Evolutionary conservation across 2,113 vertebrate species (phyloP), one percentile per base, ranked within the genome.

Genomic region (Anoura caudifer): DNA sequence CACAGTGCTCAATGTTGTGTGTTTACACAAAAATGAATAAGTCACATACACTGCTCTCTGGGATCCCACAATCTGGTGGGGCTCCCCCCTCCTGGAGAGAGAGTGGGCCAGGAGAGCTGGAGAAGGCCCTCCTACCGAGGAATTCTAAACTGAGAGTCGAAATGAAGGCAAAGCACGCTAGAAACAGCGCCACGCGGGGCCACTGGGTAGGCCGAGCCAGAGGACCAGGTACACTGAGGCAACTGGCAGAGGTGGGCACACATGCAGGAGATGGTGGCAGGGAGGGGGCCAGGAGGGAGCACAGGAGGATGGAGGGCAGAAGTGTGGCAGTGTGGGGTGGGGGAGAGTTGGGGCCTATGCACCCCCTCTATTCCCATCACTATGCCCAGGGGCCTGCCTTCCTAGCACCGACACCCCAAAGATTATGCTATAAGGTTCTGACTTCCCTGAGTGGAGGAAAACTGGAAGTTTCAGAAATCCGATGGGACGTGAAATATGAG

Each of bases 291-390:
- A 13, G 36, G 59, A 69, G 50, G 41, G 24, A 80, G 6, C 50
- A 38, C 4, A 1, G 41, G 31, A 43, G 52, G 17, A 47, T 1
- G 2, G 15, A 65, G 31, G 54, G 36, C 22, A 1, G 2, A 22
- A 16, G 31, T 17, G 16, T 7, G 19, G 52, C 2, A 2, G 20
- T 26, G 4, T 33, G 26, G 20, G 28, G 4, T 14, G 10, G n/a
- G 33, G 7, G 26, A 45, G 4, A 50, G 2, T 33, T 0, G 16
- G 63, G 28, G 15, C 31, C 2, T 8, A 10, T 2, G 28, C 2
- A 8, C 69, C 38, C 36, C 43, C 43, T 50, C 36, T 2, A 15
- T 2, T 26, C 61, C 24, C 31, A n/a, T n/a, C 50, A 3, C 16
- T 31, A 1, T 0, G 26, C 16, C 38, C 45, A 22, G 20, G 4